These are phyloP conservation scores for Apotomis capreana DNA, from an alignment of 2,888 invertebrate genomes.

Conservation along the genomic window DNA sequence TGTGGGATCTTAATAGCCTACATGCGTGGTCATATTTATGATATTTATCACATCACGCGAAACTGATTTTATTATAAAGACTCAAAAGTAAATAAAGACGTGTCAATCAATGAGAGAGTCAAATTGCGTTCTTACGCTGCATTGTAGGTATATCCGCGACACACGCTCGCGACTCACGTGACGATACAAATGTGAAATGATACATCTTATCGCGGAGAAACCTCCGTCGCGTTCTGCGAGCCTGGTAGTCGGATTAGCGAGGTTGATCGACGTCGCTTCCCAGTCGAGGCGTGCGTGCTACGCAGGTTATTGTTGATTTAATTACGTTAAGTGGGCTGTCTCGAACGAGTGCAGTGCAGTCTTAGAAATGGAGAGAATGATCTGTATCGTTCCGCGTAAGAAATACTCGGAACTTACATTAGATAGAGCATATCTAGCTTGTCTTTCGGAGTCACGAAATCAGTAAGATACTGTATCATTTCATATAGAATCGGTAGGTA, in stretches of 20 bases:
- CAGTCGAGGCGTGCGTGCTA: not conserved
- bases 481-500: too few species aligned
- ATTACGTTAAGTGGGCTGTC: constrained; percentile 6
- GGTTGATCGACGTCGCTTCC: constrained; percentile 28
- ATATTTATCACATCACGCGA: too few species aligned
- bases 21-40: too few species aligned
- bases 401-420: not conserved
- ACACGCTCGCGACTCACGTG: constrained; percentile 13
- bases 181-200: constrained; percentile 1
- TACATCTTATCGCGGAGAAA: constrained; percentile 32
- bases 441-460: too few species aligned
- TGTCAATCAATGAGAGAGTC: too few species aligned
- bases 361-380: constrained; percentile 20
- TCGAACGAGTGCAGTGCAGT: not conserved
- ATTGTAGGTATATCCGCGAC: constrained; percentile 1
- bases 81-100: too few species aligned
- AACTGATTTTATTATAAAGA: too few species aligned
- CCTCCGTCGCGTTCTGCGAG: constrained; percentile 9
- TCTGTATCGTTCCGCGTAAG: constrained; percentile 14
- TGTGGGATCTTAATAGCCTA: too few species aligned
- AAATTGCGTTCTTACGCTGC: not conserved
- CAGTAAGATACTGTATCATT: too few species aligned
- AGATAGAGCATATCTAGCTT: too few species aligned
- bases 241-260: constrained; percentile 33
- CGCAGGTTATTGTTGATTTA: constrained; percentile 23